These are phyloP conservation scores for Orthosia cruda DNA, from an alignment of 2,888 invertebrate species.

Conservation along the genomic window DNA sequence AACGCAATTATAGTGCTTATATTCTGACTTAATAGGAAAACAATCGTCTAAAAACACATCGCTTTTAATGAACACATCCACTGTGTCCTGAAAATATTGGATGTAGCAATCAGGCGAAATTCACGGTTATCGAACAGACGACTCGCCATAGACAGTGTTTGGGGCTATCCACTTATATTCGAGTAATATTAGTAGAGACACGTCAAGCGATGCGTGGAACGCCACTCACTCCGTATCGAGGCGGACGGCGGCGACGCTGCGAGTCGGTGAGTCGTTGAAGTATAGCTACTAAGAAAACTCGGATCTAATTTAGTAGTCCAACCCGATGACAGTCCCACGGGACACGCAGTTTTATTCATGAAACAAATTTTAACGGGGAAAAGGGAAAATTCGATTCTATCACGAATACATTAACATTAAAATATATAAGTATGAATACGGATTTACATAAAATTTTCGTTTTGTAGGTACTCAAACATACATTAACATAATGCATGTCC, in stretches of 20 bases:
- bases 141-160: slow-evolving; percentile 44
- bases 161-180: slow-evolving; percentile 61
- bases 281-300: slow-evolving; percentile 83
- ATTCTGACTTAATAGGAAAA: background rate
- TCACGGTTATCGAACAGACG: slow-evolving; percentile 57
- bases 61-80: slow-evolving; percentile 40
- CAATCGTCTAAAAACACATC: slow-evolving; percentile 9
- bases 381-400: slow-evolving; percentile 79
- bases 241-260: slow-evolving; percentile 67
- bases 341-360: slow-evolving; percentile 85
- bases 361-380: slow-evolving; percentile 82
- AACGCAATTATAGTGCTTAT: background rate
- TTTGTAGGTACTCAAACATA: background rate
- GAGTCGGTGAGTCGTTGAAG: slow-evolving; percentile 73
- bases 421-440: slow-evolving; percentile 46
- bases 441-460: slow-evolving; percentile 42
- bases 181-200: slow-evolving; percentile 58
- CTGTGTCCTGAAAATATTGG: slow-evolving; percentile 47
- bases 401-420: slow-evolving; percentile 71
- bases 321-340: slow-evolving; percentile 85
- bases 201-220: slow-evolving; percentile 69
- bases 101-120: slow-evolving; percentile 59
- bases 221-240: slow-evolving; percentile 70
- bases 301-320: slow-evolving; percentile 87
- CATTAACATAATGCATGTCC: background rate